A percentile compares a stretch with the other conserved stretches of the same genome.
These are phyloP conservation scores for Oncorhynchus mykiss DNA, from an alignment of 2,113 vertebrate species.

Conservation along the genomic window DNA sequence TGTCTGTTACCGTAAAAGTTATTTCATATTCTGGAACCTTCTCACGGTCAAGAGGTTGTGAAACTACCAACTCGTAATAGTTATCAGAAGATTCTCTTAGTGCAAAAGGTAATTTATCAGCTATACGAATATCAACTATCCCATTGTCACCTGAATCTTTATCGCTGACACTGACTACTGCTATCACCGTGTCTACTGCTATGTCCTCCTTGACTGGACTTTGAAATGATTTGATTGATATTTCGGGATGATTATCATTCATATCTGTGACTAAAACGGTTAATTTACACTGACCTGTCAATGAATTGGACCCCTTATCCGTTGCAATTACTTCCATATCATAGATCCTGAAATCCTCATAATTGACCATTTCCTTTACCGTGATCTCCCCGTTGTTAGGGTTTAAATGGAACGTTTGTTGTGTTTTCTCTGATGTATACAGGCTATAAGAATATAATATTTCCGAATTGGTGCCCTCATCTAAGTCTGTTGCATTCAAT, in stretches of 20 bases:
- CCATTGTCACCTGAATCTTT: slow-evolving; percentile 65
- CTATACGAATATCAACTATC: slow-evolving; percentile 54
- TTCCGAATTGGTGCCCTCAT: slow-evolving; percentile 38
- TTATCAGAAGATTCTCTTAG: slow-evolving; percentile 41
- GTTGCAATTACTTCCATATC: slow-evolving; percentile 60
- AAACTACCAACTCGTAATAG: slow-evolving; percentile 45
- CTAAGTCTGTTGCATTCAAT: slow-evolving; percentile 43
- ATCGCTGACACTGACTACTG: slow-evolving; percentile 48
- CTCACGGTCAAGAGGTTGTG: slow-evolving; percentile 50
- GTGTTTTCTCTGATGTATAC: slow-evolving; percentile 36
- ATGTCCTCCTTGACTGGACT: slow-evolving; percentile 42
- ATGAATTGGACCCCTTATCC: slow-evolving; percentile 50
- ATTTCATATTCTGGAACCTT: slow-evolving; percentile 49
- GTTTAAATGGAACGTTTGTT: slow-evolving; percentile 61
- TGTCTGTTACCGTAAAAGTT: slow-evolving; percentile 50
- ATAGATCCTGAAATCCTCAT: slow-evolving; percentile 61
- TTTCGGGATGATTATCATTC: slow-evolving; percentile 45
- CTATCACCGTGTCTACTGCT: slow-evolving; percentile 39
- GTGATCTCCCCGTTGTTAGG: slow-evolving; percentile 64
- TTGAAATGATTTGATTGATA: slow-evolving; percentile 34
- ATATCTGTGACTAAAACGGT: slow-evolving; percentile 33
- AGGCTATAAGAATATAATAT: slow-evolving; percentile 38
- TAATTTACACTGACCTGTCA: slow-evolving; percentile 36
- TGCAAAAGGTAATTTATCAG: slow-evolving; percentile 30
- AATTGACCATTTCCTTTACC: slow-evolving; percentile 64